Conservation (phyloP, 2,797 vertebrate genomes). For the Linurgus olivaceus region DNA sequence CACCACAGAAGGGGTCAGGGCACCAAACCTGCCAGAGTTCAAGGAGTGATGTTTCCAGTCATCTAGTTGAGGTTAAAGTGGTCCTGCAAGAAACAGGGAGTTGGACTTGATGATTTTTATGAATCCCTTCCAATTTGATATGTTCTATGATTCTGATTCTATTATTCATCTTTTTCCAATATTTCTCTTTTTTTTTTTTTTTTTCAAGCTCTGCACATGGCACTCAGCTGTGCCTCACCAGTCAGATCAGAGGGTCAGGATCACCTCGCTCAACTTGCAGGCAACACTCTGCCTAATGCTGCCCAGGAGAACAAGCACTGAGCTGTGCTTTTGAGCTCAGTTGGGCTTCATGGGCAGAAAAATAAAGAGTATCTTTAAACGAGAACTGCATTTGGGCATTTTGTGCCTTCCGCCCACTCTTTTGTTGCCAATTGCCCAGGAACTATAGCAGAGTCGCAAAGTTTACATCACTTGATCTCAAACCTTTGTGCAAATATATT, state of each 20-base stretch:
- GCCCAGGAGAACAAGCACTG: not conserved
- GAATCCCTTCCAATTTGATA: not conserved
- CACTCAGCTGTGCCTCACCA: not conserved
- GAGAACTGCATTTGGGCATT: not conserved
- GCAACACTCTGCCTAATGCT: not conserved
- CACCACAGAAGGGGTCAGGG: not conserved
- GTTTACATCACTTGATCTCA: not conserved
- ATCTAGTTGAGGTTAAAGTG: not conserved
- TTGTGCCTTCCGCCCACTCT: not conserved
- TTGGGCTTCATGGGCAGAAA: not conserved
- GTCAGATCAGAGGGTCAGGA: not conserved
- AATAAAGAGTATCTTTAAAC: not conserved
- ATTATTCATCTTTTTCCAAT: not conserved
- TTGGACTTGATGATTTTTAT: not conserved
- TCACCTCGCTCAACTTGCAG: not conserved
- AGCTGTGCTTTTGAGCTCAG: rapidly evolving
- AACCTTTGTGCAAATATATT: not conserved
- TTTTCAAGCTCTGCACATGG: not conserved
- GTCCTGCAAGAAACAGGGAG: not conserved
- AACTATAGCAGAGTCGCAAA: not conserved
- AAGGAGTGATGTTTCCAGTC: rapidly evolving
- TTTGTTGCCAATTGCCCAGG: not conserved
- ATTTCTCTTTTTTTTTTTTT: not conserved
- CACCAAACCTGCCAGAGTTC: not conserved
- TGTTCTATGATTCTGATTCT: not conserved